A percentile compares a stretch with the other conserved stretches of the same genome.
These are phyloP conservation scores for Amphiprion ocellaris DNA, from an alignment of 2,113 vertebrate species.

Conservation along the genomic window DNA sequence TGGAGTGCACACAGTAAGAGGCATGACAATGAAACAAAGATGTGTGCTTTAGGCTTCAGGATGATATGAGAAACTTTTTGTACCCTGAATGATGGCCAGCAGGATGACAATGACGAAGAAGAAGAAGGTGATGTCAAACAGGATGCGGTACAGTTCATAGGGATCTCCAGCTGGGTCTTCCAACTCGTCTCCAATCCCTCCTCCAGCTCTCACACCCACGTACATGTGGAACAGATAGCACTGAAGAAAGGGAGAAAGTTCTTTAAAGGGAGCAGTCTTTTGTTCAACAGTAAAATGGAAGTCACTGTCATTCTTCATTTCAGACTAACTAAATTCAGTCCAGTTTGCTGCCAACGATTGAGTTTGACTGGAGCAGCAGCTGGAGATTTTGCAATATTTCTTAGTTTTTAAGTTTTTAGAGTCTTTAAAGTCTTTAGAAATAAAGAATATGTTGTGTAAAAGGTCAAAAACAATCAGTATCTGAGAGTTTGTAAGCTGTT, in stretches of 20 bases:
- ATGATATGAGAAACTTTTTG: background rate
- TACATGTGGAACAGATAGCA: conserved; percentile 99
- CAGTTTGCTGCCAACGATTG: background rate
- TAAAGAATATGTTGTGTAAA: background rate
- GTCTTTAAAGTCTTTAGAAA: background rate
- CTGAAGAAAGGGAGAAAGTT: conserved; percentile 72
- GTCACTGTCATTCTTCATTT: too few species aligned
- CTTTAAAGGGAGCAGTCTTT: background rate
- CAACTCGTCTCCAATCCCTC: conserved; percentile 97
- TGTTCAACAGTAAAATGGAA: background rate
- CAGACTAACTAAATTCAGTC: background rate
- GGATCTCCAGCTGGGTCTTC: conserved; percentile 98
- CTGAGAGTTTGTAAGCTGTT: background rate
- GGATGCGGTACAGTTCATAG: conserved; percentile 97
- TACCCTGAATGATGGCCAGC: conserved; percentile 98
- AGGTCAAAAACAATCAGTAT: background rate
- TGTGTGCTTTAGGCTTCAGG: background rate
- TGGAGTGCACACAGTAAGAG: background rate
- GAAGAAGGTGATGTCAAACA: conserved; percentile 99
- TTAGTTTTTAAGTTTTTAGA: background rate
- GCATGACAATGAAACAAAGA: background rate
- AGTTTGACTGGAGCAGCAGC: background rate
- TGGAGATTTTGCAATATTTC: background rate
- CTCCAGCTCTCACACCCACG: conserved; percentile 96
- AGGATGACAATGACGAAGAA: conserved; percentile 99